Base-by-base conservation (phyloP, 2,113 vertebrate genomes). In the Clarias macrocephalus region DNA sequence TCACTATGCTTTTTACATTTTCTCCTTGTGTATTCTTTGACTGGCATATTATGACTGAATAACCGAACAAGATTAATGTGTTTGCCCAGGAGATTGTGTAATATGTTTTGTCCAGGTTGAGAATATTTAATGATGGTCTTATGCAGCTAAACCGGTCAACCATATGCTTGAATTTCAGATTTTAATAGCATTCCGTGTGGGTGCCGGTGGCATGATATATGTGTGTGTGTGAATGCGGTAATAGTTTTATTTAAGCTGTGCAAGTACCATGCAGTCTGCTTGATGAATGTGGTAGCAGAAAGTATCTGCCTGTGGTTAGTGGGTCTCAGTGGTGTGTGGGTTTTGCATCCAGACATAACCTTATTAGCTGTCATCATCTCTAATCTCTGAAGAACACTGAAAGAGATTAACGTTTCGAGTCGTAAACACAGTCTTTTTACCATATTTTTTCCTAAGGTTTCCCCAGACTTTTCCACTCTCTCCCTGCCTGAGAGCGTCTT, bases 41-140 rank as follows among this genome's bases (percentile, higher is more conserved):
- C 84, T 76, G 37, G 65, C 59, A 83, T 70, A 83, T 54, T 65
- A 83, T 87, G 77, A 75, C 80, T 80, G 33, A 80, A 89, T 80
- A 77, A 81, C 52, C 48, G 18, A 84, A 72, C 79, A 60, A 54
- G 42, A 80, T 65, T 56, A 62, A 86, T 89, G 63, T 65, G 65
- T 85, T 77, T 76, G 83, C 84, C 16, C 57, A 42, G 75, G 60
- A 63, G 66, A 25, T 86, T 80, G 81, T 88, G 85, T 84, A 90
- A 88, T 88, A 66, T 90, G 87, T 86, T 86, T 85, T 89, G 73
- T 70, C 48, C 30, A 65, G 54, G 18, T 65, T 66, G 77, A 84
- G 77, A 86, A 52, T 80, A 88, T 84, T 81, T 30, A 66, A 86
- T 90, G 75, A 84, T 73, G 59, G 68, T 66, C 15, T 79, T 88